Evolutionary conservation across 2,888 invertebrate genomes (phyloP).

Genomic region (Pomacea canaliculata): DNA sequence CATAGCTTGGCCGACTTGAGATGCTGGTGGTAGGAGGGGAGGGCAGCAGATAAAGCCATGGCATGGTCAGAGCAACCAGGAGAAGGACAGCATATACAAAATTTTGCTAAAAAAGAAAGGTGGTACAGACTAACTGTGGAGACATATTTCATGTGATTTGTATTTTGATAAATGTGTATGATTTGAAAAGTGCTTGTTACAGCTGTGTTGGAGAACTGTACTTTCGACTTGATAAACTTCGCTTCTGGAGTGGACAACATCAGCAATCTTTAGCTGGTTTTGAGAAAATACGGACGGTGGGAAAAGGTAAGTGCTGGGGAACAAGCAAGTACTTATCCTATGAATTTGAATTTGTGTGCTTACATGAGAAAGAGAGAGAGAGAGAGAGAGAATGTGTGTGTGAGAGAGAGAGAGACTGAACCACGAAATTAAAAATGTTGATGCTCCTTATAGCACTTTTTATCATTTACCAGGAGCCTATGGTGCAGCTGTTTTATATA

Average conservation of each 20-base stretch:
- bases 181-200: background rate
- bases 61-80: too few relatives aligned
- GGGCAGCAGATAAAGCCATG: too few relatives aligned
- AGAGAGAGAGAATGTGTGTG: background rate
- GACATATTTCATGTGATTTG: too few relatives aligned
- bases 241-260: constrained; percentile 62
- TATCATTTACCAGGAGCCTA: constrained; percentile 72
- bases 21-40: too few relatives aligned
- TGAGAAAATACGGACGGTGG: constrained; percentile 76
- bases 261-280: constrained; percentile 70
- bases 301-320: constrained; percentile 73
- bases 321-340: too few relatives aligned
- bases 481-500: constrained; percentile 80
- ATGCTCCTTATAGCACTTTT: too few relatives aligned
- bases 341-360: too few relatives aligned
- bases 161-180: too few relatives aligned
- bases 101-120: too few relatives aligned
- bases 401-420: background rate
- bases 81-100: too few relatives aligned
- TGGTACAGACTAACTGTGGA: too few relatives aligned
- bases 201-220: constrained; percentile 59
- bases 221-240: constrained; percentile 62
- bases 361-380: background rate
- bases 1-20: too few relatives aligned
- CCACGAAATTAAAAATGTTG: background rate